Conservation (phyloP, 2,797 vertebrate species). For the Eupleurogrammus muticus region DNA sequence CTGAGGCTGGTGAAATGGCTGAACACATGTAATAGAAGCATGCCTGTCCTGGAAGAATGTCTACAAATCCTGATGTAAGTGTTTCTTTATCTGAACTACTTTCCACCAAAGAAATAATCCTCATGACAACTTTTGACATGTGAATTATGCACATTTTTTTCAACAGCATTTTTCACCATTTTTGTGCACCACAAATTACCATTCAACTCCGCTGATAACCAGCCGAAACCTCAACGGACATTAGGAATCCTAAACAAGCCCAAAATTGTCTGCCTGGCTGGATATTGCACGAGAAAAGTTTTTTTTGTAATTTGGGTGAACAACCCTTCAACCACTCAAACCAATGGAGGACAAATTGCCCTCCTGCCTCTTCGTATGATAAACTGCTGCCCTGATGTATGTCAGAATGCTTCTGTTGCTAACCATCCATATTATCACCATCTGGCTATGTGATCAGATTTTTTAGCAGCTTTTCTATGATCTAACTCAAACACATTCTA, state of each 20-base stretch:
- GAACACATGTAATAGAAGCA: no score
- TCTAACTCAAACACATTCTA: constrained; percentile 61
- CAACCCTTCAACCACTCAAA: constrained; percentile 5
- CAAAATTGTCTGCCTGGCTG: background rate
- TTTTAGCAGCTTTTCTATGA: constrained; percentile 49
- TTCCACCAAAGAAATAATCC: background rate
- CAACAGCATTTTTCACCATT: background rate
- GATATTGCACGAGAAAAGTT: no score
- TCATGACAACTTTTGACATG: background rate
- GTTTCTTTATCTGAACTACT: constrained; percentile 1
- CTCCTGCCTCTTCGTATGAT: background rate
- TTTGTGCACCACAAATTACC: background rate
- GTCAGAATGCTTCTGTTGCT: constrained; percentile 37
- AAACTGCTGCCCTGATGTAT: constrained; percentile 26
- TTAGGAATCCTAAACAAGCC: background rate
- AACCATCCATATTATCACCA: constrained; percentile 59
- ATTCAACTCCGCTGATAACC: background rate
- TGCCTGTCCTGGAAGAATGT: no score
- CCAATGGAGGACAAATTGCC: constrained; percentile 13
- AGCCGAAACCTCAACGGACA: background rate
- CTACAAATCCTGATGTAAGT: background rate
- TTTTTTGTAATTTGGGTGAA: no score
- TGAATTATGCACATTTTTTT: background rate
- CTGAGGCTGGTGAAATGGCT: no score
- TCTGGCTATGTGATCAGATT: constrained; percentile 60